Conservation (phyloP, 2,797 vertebrate genomes). For the Cephalopachus bancanus region DNA sequence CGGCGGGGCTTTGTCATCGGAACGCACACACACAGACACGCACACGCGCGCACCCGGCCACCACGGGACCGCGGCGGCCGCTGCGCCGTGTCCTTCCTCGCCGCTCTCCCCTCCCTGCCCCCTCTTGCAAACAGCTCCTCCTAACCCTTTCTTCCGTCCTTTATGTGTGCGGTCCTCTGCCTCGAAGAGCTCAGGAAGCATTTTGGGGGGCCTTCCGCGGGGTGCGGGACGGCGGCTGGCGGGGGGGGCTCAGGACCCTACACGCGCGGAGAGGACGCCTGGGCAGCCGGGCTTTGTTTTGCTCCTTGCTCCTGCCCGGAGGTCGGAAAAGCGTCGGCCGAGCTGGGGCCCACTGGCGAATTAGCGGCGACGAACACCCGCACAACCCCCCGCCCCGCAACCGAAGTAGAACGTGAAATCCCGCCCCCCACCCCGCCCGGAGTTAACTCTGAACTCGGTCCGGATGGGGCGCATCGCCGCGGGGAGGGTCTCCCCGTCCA, state of each 20-base stretch:
- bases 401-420: conserved; percentile 30
- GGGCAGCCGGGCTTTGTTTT: conserved; percentile 75
- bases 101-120: conserved; percentile 68
- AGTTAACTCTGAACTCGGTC: conserved; percentile 9
- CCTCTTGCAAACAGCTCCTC: conserved; percentile 50
- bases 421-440: too few relatives aligned
- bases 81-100: conserved; percentile 61
- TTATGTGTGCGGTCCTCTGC: conserved; percentile 34
- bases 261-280: not conserved
- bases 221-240: not conserved
- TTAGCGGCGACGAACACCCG: not conserved
- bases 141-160: conserved; percentile 51
- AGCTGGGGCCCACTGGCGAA: conserved; percentile 15
- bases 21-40: conserved; percentile 80
- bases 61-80: conserved; percentile 71
- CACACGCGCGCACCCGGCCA: conserved; percentile 76
- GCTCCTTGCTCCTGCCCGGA: not conserved
- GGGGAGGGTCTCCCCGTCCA: conserved; percentile 60
- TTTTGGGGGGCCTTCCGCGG: conserved; percentile 17
- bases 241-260: not conserved
- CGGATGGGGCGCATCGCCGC: not conserved
- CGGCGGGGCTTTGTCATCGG: conserved; percentile 88
- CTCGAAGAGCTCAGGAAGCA: not conserved
- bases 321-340: conserved; percentile 37
- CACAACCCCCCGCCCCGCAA: not conserved